Evolutionary conservation across 2,113 vertebrate genomes (phyloP).

Genomic region (Melanostigma gelatinosum): DNA sequence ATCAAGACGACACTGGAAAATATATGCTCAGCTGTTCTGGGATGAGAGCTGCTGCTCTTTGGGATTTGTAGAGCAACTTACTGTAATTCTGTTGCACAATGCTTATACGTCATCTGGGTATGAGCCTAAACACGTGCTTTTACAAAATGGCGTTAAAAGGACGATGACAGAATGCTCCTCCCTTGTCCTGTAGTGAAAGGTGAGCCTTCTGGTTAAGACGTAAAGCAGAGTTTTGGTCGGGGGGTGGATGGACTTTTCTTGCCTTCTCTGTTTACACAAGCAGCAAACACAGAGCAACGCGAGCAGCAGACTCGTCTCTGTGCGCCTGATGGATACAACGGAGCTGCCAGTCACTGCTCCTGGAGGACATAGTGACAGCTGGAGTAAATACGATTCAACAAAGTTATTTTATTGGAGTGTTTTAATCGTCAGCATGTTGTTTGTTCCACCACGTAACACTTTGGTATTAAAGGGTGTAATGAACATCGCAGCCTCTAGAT

Average conservation of each 20-base stretch:
- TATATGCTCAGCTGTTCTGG: slow-evolving; percentile 10
- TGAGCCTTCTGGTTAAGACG: too few relatives aligned
- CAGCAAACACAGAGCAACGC: not conserved
- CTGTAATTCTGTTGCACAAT: not conserved
- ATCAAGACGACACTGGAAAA: not conserved
- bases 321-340: not conserved
- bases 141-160: not conserved
- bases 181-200: not conserved
- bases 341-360: too few relatives aligned
- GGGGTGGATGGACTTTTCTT: not conserved
- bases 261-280: not conserved
- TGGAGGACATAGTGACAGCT: too few relatives aligned
- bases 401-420: too few relatives aligned
- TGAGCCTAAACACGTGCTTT: not conserved
- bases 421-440: not conserved
- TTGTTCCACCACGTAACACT: not conserved
- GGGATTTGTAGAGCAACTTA: slow-evolving; percentile 21
- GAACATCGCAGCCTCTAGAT: not conserved
- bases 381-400: too few relatives aligned
- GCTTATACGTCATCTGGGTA: not conserved
- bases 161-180: not conserved
- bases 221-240: not conserved
- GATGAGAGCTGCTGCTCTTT: slow-evolving; percentile 5
- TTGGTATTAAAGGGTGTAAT: not conserved
- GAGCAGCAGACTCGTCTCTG: not conserved